phyloP scores from a whole-genome alignment of 2,113 vertebrate genomes.

The Myiopsitta monachus region DNA sequence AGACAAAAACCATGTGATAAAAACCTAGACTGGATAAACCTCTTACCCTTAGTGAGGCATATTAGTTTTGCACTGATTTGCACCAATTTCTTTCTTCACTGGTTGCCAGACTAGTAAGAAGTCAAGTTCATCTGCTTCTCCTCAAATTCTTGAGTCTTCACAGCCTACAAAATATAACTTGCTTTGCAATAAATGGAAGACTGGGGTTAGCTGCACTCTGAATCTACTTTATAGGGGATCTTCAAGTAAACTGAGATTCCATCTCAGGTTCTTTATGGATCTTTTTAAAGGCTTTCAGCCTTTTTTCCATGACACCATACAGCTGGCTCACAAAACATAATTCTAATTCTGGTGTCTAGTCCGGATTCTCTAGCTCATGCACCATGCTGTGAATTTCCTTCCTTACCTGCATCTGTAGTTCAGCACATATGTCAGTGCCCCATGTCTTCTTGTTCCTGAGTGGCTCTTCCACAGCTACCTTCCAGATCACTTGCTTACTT shows the following conservation, averaged over 20 bases:
- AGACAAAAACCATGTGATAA: not conserved
- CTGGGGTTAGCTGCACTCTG: not conserved
- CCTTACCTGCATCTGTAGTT: not conserved
- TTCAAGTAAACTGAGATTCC: not conserved
- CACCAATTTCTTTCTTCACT: not conserved
- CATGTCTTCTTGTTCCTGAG: fast-evolving
- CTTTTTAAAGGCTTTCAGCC: not conserved
- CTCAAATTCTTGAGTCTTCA: not conserved
- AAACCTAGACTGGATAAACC: not conserved
- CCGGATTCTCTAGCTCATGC: fast-evolving
- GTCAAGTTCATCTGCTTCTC: not conserved
- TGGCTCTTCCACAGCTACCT: not conserved
- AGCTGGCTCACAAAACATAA: not conserved
- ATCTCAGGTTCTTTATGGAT: not conserved
- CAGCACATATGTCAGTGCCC: not conserved
- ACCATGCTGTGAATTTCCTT: not conserved
- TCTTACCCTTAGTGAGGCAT: not conserved
- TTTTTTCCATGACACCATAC: not conserved
- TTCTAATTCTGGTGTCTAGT: not conserved
- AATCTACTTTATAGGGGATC: not conserved
- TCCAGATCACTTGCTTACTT: not conserved
- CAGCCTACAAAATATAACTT: not conserved
- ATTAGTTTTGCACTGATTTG: not conserved
- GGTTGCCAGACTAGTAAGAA: not conserved
- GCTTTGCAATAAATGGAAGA: not conserved